Conservation (phyloP, 1,140 invertebrate genomes). For the Lethrus apterus region DNA sequence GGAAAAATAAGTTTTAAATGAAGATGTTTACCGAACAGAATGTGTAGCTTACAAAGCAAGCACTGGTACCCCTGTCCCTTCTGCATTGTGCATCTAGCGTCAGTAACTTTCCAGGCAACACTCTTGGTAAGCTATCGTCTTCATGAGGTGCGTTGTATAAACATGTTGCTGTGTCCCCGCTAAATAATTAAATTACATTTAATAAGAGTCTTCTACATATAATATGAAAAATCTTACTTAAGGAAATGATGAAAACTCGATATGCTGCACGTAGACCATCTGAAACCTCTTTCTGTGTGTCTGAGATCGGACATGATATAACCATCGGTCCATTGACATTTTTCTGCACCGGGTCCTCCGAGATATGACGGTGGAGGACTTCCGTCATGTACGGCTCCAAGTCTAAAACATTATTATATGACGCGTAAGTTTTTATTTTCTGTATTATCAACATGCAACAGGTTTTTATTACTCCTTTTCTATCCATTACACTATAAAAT, state of each 20-base stretch:
- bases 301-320: constrained; percentile 93
- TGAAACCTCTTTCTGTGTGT: constrained; percentile 89
- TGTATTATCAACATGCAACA: too few species aligned
- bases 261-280: constrained; percentile 90
- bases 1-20: constrained; percentile 16
- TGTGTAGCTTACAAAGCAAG: constrained; percentile 66
- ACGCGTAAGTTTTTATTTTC: too few species aligned
- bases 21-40: constrained; percentile 6
- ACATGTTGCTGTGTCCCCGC: constrained; percentile 89
- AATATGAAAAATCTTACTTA: constrained; percentile 57
- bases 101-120: constrained; percentile 81
- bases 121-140: constrained; percentile 79
- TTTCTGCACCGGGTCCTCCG: constrained; percentile 90
- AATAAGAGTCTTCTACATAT: constrained; percentile 13
- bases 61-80: constrained; percentile 85
- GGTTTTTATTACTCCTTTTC: too few species aligned
- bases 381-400: constrained; percentile 91
- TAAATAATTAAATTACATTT: constrained; percentile 37
- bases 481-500: too few species aligned
- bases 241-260: constrained; percentile 93
- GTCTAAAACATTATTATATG: too few species aligned
- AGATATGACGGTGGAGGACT: constrained; percentile 89
- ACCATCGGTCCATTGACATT: constrained; percentile 92
- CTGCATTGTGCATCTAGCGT: constrained; percentile 88
- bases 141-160: constrained; percentile 90